Evolutionary conservation across 2,888 invertebrate genomes (phyloP), one percentile per base, ranked within the genome.

Genomic region (Platycheirus albimanus): DNA sequence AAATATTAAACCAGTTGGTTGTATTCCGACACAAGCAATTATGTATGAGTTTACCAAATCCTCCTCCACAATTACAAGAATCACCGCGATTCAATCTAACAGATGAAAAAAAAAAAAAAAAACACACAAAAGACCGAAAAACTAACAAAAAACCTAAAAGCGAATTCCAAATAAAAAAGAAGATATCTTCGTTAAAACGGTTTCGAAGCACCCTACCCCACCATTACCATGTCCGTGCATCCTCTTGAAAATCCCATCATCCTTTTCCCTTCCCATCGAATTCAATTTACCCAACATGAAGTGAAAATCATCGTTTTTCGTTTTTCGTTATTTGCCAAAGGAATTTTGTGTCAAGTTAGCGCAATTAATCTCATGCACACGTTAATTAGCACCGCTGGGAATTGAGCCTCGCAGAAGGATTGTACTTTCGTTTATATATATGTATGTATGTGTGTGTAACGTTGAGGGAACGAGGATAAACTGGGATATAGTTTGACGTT

Each of bases 351-450:
- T 83, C 83, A 83, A 83, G 83, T 83, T 83, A 74, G 83, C 83
- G 83, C 83, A 83, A 83, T 83, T 83, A 83, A 83, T 83, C 86
- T 84, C 79, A 69, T 86, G 84, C 86, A 86, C 86, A 88, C 89
- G 88, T 89, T 90, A 90, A 90, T 90, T 90, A 90, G 89, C 89
- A 89, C 91, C 90, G 88, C 87, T 87, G 91, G 91, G 91, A 90
- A 89, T 90, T 88, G 66, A 70, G 58, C 17, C 72, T 43, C 20
- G 33, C 28, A 36, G 17, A 71, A 77, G 56, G 66, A 69, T 58
- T 70, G 33, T 20, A 38, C 24, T 43, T n/a, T n/a, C n/a, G n/a
- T n/a, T n/a, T n/a, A n/a, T n/a, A n/a, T n/a, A n/a, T n/a, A n/a
- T n/a, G n/a, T 17, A 2, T 43, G n/a, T 56, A 19, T 28, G 30